Base-by-base conservation (phyloP, 2,888 invertebrate genomes). In the Stenichneumon culpator region DNA sequence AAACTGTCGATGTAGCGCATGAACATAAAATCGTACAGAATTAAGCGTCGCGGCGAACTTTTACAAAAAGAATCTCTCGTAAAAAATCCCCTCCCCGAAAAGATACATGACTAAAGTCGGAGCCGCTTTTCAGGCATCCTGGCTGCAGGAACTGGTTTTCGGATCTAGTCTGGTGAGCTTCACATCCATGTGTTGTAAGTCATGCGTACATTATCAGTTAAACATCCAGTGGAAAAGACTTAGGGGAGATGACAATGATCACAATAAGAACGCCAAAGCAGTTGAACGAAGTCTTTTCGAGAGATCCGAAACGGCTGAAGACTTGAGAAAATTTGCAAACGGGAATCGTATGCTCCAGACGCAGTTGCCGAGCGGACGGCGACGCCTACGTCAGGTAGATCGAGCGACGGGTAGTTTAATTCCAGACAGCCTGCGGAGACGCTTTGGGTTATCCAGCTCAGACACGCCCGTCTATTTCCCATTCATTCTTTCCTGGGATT, bases 371-470 rank as follows among this genome's bases (percentile, higher is more conserved):
- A 16, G 44, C 3, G 7, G n/a, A 52, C 50, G 50, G n/a, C 54
- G 54, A 54, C 57, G 57, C 68, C 39, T 67, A 68, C 67, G 83
- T 70, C 79, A 72, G 60, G 68, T 36, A 67, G 67, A 67, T 67
- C 67, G 67, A 80, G 70, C 81, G 82, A 80, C 82, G 60, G 74
- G 80, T 86, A 86, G 84, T 87, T 87, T 87, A 87, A 87, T 86
- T 87, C 80, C 82, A 86, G 86, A 84, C 86, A 81, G 86, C 87
- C 86, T 83, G 82, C 84, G 82, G 84, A 79, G 80, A 84, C 65
- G 78, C 57, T 57, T 57, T 57, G 22, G 25, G 57, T 57, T 84
- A 86, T 87, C 81, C 83, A 83, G 75, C 80, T 81, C 81, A 84
- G 81, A 83, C 83, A 80, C 82, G 74, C 78, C 57, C 84, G 84